Percentiles rank a stretch among this genome's conserved stretches.
phyloP scores from a whole-genome alignment of 2,797 vertebrate species.

The Bufotes viridis region DNA sequence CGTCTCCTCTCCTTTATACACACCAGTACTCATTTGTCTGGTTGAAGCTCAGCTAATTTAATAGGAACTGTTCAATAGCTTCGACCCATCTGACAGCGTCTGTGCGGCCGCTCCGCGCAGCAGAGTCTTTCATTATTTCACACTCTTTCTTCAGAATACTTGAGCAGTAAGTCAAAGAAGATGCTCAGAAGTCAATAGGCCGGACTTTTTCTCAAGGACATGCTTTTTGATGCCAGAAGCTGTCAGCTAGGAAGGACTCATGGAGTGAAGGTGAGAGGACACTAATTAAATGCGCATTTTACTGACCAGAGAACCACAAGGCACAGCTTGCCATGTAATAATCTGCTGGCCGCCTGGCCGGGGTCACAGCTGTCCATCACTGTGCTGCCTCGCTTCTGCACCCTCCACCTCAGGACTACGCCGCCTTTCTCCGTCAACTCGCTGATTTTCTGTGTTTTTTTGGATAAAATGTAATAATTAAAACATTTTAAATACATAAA shows the following conservation, averaged over 20 bases:
- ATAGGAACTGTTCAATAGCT: constrained; percentile 78
- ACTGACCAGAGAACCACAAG: constrained; percentile 86
- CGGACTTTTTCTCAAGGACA: constrained; percentile 93
- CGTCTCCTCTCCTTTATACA: constrained; percentile 73
- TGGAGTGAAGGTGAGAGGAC: constrained; percentile 92
- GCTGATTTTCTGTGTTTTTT: background rate
- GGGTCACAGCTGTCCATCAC: constrained; percentile 88
- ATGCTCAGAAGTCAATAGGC: constrained; percentile 83
- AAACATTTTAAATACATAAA: no score
- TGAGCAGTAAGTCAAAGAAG: constrained; percentile 79
- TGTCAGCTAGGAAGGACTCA: constrained; percentile 89
- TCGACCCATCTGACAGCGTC: constrained; percentile 77
- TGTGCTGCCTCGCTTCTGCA: constrained; percentile 5
- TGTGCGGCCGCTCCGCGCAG: constrained; percentile 69
- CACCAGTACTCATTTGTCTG: constrained; percentile 77
- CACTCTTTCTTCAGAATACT: constrained; percentile 77
- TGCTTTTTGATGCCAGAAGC: constrained; percentile 91
- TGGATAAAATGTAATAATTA: no score
- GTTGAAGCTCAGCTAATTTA: constrained; percentile 78
- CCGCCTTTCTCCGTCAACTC: background rate
- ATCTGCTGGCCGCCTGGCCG: constrained; percentile 82
- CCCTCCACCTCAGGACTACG: background rate
- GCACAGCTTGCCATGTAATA: constrained; percentile 93
- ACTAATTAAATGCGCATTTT: constrained; percentile 95
- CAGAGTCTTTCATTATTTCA: constrained; percentile 76